These are phyloP conservation scores for Diarsia dahlii DNA, from an alignment of 2,888 invertebrate species.

Conservation along the genomic window DNA sequence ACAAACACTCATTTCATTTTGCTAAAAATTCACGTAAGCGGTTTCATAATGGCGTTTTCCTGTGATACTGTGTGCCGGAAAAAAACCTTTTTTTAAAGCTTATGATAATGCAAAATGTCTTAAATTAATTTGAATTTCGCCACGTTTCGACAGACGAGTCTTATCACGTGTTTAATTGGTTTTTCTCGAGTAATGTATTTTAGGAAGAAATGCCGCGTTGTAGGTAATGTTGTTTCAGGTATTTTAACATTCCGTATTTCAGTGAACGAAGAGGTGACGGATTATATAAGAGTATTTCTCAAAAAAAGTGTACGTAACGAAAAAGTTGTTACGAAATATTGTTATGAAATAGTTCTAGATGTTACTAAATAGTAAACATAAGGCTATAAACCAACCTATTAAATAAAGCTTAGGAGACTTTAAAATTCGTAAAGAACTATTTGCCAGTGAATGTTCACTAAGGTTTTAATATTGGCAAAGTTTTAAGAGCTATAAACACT, in stretches of 20 bases:
- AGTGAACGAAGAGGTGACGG: conserved; percentile 13
- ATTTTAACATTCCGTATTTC: conserved; percentile 32
- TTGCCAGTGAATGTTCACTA: too few species aligned
- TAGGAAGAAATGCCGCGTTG: background rate
- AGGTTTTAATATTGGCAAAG: too few species aligned
- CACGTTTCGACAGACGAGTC: conserved; percentile 65
- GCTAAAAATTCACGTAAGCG: conserved; percentile 70
- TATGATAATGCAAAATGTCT: conserved; percentile 72
- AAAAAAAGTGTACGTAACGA: too few species aligned
- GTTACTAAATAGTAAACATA: too few species aligned
- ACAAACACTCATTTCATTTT: conserved; percentile 67
- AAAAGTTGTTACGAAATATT: too few species aligned
- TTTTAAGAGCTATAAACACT: too few species aligned
- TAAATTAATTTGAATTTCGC: conserved; percentile 72
- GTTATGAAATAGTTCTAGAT: too few species aligned
- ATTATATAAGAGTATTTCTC: too few species aligned
- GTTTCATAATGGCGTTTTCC: conserved; percentile 69
- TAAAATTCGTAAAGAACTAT: too few species aligned
- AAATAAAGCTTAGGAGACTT: too few species aligned
- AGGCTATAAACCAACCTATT: too few species aligned
- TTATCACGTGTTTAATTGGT: conserved; percentile 63
- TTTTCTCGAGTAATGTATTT: conserved; percentile 44
- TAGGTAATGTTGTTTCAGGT: conserved; percentile 16
- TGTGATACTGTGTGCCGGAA: conserved; percentile 71
- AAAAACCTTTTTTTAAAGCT: conserved; percentile 72